Evolutionary conservation across 2,888 invertebrate genomes (phyloP).

Genomic region (Platycheirus rosarum): DNA sequence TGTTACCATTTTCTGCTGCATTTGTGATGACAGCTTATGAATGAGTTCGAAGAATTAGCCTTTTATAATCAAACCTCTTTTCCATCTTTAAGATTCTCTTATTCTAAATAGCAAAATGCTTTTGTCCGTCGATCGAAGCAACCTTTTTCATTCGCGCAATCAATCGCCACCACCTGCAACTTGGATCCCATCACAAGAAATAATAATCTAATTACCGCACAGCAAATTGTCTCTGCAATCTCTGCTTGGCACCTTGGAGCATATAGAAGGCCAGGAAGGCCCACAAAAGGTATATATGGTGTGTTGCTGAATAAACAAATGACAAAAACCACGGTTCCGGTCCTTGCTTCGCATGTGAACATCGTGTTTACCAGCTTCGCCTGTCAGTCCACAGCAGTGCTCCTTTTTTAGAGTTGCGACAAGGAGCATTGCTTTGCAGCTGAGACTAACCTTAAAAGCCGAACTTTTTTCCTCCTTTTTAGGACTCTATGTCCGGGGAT

Average conservation of each 20-base stretch:
- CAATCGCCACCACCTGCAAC: slow-evolving; percentile 27
- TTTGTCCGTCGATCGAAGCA: neutral
- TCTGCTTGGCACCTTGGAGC: slow-evolving; percentile 50
- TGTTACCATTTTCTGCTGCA: slow-evolving; percentile 6
- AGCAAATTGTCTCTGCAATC: slow-evolving; percentile 39
- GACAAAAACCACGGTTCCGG: slow-evolving; percentile 51
- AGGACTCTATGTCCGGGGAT: slow-evolving; percentile 11
- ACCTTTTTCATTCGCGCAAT: neutral
- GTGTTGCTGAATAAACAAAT: slow-evolving; percentile 11
- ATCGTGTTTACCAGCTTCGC: slow-evolving; percentile 66
- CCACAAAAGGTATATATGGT: slow-evolving; percentile 54
- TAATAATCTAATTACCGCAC: slow-evolving; percentile 44
- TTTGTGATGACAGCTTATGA: slow-evolving; percentile 24
- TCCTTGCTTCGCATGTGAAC: slow-evolving; percentile 62
- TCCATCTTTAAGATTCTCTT: neutral
- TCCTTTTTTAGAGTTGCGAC: slow-evolving; percentile 59
- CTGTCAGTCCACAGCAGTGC: slow-evolving; percentile 44
- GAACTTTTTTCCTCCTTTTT: slow-evolving; percentile 19
- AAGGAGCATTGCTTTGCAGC: slow-evolving; percentile 33
- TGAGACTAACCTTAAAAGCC: slow-evolving; percentile 56
- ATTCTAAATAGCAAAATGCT: slow-evolving; percentile 19
- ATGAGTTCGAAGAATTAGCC: slow-evolving; percentile 33
- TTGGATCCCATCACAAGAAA: neutral
- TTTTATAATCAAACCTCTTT: neutral
- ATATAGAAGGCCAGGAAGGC: no score